Evolutionary conservation across 2,888 invertebrate species (phyloP).

Genomic region (Podabrus alpinus): DNA sequence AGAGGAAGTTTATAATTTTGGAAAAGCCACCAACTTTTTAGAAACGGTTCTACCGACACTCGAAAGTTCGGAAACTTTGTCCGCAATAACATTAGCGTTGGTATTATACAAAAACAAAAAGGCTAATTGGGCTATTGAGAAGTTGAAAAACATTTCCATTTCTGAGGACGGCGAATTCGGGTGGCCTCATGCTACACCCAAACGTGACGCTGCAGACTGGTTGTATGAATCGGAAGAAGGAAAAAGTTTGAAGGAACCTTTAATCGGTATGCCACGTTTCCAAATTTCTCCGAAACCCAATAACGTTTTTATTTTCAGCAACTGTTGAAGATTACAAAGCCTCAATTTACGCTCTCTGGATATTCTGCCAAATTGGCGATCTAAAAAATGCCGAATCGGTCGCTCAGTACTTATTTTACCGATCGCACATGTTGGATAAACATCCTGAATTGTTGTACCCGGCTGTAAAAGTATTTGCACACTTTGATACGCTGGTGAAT

Average conservation of each 20-base stretch:
- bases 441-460: constrained; percentile 65
- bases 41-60: constrained; percentile 62
- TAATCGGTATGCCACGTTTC: constrained; percentile 43
- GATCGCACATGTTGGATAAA: constrained; percentile 66
- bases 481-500: constrained; percentile 63
- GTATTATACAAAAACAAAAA: constrained; percentile 56
- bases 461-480: constrained; percentile 65
- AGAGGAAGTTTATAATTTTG: constrained; percentile 53
- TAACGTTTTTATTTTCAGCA: constrained; percentile 47
- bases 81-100: constrained; percentile 64
- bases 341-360: constrained; percentile 63
- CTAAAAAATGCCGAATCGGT: constrained; percentile 67
- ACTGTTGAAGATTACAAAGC: constrained; percentile 67
- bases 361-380: constrained; percentile 65
- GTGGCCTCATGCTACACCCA: constrained; percentile 62
- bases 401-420: constrained; percentile 66
- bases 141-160: constrained; percentile 64
- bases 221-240: constrained; percentile 62
- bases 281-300: not conserved
- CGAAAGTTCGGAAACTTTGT: constrained; percentile 63
- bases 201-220: constrained; percentile 67
- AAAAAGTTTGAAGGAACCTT: constrained; percentile 61
- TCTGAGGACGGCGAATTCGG: constrained; percentile 72
- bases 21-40: constrained; percentile 62
- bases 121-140: constrained; percentile 62